These are phyloP conservation scores for Nomada goodeniana DNA, from an alignment of 2,888 invertebrate species.

Conservation along the genomic window DNA sequence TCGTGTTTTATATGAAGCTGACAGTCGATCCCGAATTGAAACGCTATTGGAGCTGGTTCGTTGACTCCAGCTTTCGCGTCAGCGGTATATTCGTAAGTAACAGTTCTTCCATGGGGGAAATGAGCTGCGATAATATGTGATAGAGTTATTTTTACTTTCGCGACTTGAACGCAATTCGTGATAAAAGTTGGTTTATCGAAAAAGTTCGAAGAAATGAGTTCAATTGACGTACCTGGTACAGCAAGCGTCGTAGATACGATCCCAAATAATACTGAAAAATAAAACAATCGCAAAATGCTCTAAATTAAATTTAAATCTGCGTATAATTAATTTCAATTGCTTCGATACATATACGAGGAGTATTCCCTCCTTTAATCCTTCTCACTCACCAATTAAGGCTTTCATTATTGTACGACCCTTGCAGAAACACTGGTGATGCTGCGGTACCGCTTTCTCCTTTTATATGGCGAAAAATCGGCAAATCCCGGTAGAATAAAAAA, in stretches of 20 bases:
- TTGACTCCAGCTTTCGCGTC: conserved; percentile 81
- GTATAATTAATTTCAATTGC: background rate
- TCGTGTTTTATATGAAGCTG: conserved; percentile 78
- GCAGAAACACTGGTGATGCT: conserved; percentile 73
- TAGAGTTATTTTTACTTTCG: conserved; percentile 5
- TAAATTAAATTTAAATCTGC: background rate
- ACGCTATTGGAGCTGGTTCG: conserved; percentile 78
- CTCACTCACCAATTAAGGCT: conserved; percentile 74
- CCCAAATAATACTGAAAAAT: conserved; percentile 68
- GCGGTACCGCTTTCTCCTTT: conserved; percentile 70
- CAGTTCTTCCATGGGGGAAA: conserved; percentile 85
- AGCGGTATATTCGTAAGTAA: conserved; percentile 82
- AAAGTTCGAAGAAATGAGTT: background rate
- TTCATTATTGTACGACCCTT: conserved; percentile 73
- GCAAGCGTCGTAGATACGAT: conserved; percentile 64
- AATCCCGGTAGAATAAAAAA: conserved; percentile 68
- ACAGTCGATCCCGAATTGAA: conserved; percentile 80
- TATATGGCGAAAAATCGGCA: conserved; percentile 76
- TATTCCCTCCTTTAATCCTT: background rate
- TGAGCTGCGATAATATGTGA: conserved; percentile 58
- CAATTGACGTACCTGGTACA: conserved; percentile 68
- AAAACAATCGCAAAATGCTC: conserved; percentile 24
- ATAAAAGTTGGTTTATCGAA: background rate
- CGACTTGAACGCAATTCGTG: background rate
- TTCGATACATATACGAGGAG: background rate